A percentile compares a stretch with the other conserved stretches of the same genome.
phyloP scores from a whole-genome alignment of 2,888 invertebrate genomes.

The Pyrrhosoma nymphula region DNA sequence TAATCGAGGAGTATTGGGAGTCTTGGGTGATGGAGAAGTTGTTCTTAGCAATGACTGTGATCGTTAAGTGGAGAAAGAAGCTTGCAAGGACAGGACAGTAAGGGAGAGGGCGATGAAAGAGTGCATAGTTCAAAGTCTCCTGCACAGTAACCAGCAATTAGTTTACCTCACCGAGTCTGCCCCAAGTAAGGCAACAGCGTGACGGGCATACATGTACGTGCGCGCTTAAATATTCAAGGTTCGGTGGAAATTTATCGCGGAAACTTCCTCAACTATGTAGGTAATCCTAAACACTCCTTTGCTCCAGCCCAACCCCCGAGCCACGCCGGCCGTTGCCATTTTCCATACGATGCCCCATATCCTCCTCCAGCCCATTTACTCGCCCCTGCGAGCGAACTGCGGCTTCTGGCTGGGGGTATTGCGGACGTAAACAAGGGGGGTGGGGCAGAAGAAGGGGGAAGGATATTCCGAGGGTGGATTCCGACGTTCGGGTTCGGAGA shows the following conservation, averaged over 20 bases:
- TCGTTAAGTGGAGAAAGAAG: too few species aligned
- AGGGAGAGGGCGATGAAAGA: neutral
- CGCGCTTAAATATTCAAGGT: neutral
- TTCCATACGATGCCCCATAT: neutral
- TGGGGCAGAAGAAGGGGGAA: neutral
- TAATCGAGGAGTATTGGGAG: too few species aligned
- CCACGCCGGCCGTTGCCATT: neutral
- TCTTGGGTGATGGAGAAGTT: too few species aligned
- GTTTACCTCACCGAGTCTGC: neutral
- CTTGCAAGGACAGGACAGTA: neutral
- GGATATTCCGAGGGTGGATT: neutral
- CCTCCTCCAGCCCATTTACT: neutral
- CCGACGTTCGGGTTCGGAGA: neutral
- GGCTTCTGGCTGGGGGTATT: neutral
- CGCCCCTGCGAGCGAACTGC: neutral
- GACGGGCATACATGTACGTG: neutral
- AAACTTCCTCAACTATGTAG: neutral
- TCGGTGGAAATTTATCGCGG: neutral
- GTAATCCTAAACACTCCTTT: neutral
- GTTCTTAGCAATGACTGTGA: too few species aligned
- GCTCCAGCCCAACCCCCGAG: neutral
- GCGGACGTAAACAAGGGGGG: neutral
- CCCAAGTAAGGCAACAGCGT: too few species aligned
- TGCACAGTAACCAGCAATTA: neutral
- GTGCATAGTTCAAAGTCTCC: neutral